Evolutionary conservation across 2,797 vertebrate species (phyloP), one percentile per base, ranked within the genome.

Genomic region (Somateria mollissima): DNA sequence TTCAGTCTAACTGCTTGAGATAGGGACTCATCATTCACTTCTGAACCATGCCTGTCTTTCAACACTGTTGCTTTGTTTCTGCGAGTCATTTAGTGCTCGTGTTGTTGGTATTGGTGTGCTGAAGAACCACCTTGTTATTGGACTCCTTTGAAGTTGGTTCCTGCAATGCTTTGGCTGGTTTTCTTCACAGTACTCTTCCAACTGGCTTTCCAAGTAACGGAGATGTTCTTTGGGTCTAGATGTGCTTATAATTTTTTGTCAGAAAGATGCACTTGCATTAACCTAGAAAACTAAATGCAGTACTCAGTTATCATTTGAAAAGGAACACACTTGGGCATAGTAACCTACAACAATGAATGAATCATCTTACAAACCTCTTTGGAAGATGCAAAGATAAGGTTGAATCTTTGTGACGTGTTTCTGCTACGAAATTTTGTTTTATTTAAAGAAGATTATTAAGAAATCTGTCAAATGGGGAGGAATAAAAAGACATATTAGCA

Each of bases 241-340:
- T 82, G 62, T 56, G 82, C 90, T 96, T 92, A 87, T 41, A 76
- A 76, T 54, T 95, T 97, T 95, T 96, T 96, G 89, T 97, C 97
- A 90, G 95, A 96, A 95, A 95, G 96, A 96, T 67, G 91, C 97
- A 93, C 96, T 97, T 97, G 96, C 88, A 92, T 92, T 94, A 91
- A 61, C 88, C 76, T 70, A 91, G 85, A 94, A 96, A 96, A 94
- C 75, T 18, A 79, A 85, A 90, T 51, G 82, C 54, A 60, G 6
- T 69, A 25, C 45, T 45, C 72, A 22, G 57, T 77, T 97, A 86
- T 83, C 28, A 1, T 95, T 82, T 95, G 90, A 84, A 91, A 95
- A 90, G 75, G 84, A 95, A 14, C 80, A 91, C 80, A 60, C 37
- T 65, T 85, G 73, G 72, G 85, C 70, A 76, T 61, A 84, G 77